Base-by-base conservation (phyloP, 2,113 vertebrate species). In the Cynoglossus semilaevis region DNA sequence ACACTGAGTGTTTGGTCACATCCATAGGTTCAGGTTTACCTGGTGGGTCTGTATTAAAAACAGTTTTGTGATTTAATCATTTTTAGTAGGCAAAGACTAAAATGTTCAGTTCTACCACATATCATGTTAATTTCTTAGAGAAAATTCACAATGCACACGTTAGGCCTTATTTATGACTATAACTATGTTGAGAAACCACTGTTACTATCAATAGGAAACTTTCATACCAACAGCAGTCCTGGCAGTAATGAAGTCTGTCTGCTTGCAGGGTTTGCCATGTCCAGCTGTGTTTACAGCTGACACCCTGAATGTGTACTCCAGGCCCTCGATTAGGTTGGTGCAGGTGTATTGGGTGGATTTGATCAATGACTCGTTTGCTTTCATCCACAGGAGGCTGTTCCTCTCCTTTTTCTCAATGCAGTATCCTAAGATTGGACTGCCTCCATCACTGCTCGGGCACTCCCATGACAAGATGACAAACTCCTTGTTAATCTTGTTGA, bases 1-100 rank as follows among this genome's bases (percentile, higher is more conserved):
- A 96, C 10, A 91, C 96, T 1, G 92, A 89, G 83, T 53, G 92
- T 80, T 90, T 98, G 63, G 93, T 93, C 69, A 98, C 91, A 81
- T 99, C 97, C 85, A 94, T 92, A 72, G 93, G 88, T 90, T 99
- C 95, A 18, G 97, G 97, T 90, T 99, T 99, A 64, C 97, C 96
- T 76, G 97, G 97, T 61, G 93, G 93, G 88, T 99, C 97, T 99
- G 79, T 36, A 83, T 12, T 22, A 52, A 22, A 62, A 16, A 57
- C 57, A 46, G 10, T 11, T 8, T 38, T 11, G 22, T 29, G 22
- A 29, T 29, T 29, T 29, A 29, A 29, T 4, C 22, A 29, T 4
- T 29, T 29, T 6, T 4, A 29, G 6, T 4, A 29, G 6, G 22
- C 22, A 29, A 29, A 29, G 6, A 29, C 2, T 6, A 4, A 4